Evolutionary conservation across 2,113 vertebrate genomes (phyloP).

Genomic region (Campylorhamphus procurvoides): DNA sequence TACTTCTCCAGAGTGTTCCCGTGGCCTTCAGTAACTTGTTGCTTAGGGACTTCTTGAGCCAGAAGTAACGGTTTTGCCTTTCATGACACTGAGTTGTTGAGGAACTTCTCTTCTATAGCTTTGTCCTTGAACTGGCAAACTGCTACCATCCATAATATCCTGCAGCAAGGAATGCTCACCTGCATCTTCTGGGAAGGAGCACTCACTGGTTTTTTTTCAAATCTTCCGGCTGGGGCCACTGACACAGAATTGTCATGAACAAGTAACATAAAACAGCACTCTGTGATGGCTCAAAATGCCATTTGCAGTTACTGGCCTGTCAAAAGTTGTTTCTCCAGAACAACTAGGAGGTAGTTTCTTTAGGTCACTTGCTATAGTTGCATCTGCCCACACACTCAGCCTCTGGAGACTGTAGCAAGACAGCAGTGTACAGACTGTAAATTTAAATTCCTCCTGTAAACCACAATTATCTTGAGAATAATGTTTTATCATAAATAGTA

Average conservation of each 20-base stretch:
- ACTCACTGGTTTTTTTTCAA: not conserved
- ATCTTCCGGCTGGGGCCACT: not conserved
- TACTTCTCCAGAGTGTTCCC: not conserved
- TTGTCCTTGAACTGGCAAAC: not conserved
- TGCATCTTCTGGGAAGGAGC: not conserved
- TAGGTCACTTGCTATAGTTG: not conserved
- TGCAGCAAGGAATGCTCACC: not conserved
- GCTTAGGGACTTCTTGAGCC: not conserved
- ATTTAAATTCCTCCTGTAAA: not conserved
- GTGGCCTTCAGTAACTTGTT: not conserved
- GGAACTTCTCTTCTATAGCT: not conserved
- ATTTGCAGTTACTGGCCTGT: not conserved
- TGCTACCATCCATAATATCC: not conserved
- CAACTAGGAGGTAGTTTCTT: not conserved
- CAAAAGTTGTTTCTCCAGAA: not conserved
- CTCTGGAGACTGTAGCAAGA: not conserved
- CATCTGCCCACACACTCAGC: not conserved
- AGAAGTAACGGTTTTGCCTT: not conserved
- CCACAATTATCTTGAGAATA: not conserved
- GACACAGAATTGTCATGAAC: not conserved
- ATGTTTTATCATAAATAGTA: not conserved
- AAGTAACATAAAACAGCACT: not conserved
- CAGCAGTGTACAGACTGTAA: not conserved
- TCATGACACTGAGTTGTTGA: not conserved
- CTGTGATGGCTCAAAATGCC: not conserved